phyloP scores from a whole-genome alignment of 2,888 invertebrate genomes.

The Limenitis camilla region DNA sequence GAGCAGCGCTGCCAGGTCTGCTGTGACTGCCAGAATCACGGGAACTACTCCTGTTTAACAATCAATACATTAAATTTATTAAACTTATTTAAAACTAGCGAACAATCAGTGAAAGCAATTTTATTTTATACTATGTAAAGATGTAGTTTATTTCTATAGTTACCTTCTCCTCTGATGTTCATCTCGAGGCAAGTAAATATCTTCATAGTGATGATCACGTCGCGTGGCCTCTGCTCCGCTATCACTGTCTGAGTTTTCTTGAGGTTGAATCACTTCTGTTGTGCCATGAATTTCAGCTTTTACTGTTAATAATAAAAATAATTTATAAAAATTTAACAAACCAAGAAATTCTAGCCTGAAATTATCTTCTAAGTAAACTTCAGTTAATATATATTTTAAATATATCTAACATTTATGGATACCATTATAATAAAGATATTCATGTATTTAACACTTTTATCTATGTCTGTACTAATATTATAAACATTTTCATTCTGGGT shows the following conservation, averaged over 20 bases:
- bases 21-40: slow-evolving; percentile 85
- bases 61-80: neutral
- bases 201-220: slow-evolving; percentile 83
- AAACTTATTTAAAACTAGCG: neutral
- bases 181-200: slow-evolving; percentile 83
- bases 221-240: slow-evolving; percentile 60
- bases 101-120: neutral
- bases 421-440: too few species aligned
- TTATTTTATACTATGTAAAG: neutral
- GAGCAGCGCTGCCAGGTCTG: slow-evolving; percentile 78
- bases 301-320: slow-evolving; percentile 63
- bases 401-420: too few species aligned
- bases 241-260: slow-evolving; percentile 61
- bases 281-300: slow-evolving; percentile 91
- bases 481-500: too few species aligned
- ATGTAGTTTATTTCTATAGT: neutral
- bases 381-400: too few species aligned
- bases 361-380: too few species aligned
- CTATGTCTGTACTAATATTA: too few species aligned
- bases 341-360: too few species aligned
- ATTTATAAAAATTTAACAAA: too few species aligned
- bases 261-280: slow-evolving; percentile 47
- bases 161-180: slow-evolving; percentile 60
- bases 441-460: too few species aligned
- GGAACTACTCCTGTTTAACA: slow-evolving; percentile 65